Conservation (phyloP, 1,140 invertebrate genomes). For the Bactericera cockerelli region DNA sequence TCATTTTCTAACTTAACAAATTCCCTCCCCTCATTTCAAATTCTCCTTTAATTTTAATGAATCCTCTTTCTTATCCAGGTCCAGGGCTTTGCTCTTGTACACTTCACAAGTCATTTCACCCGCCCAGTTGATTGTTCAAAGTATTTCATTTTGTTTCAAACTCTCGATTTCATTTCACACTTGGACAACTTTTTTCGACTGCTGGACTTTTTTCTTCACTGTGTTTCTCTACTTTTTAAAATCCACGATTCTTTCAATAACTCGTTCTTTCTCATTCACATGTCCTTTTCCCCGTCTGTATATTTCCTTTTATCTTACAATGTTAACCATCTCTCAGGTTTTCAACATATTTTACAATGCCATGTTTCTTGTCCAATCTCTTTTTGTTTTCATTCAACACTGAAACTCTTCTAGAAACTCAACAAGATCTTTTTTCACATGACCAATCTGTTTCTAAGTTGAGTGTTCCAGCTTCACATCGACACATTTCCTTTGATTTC, state of each 20-base stretch:
- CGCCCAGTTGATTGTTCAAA: background rate
- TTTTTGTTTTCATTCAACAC: background rate
- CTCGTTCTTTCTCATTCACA: background rate
- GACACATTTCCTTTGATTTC: background rate
- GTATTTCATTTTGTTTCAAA: background rate
- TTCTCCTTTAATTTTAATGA: constrained; percentile 2
- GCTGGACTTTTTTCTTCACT: background rate
- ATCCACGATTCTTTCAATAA: background rate
- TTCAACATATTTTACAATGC: background rate
- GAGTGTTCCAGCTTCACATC: background rate
- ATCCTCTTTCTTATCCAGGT: background rate
- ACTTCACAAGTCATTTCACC: background rate
- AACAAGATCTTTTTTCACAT: background rate
- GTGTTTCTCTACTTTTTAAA: background rate
- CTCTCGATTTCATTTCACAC: background rate
- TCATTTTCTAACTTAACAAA: background rate
- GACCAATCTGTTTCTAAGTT: background rate
- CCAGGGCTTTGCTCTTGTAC: background rate
- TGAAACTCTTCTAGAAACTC: background rate
- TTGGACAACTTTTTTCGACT: background rate
- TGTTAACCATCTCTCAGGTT: background rate
- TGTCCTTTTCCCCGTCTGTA: background rate
- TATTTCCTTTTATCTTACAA: background rate
- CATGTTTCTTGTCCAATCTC: background rate
- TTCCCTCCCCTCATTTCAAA: background rate